Conservation (phyloP, 2,888 invertebrate genomes). For the Physocephala rufipes region DNA sequence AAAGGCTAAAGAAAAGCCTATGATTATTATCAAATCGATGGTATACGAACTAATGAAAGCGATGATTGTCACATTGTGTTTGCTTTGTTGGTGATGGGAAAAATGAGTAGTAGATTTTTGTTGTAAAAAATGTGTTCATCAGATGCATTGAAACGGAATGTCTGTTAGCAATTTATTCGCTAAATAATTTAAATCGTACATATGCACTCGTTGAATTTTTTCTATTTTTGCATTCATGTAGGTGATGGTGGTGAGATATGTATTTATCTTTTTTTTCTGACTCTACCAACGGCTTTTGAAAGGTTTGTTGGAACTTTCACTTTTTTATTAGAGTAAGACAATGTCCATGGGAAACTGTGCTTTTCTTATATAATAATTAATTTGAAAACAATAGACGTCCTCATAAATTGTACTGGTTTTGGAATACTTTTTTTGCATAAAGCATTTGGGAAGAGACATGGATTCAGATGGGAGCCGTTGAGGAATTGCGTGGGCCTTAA, state of each 20-base stretch:
- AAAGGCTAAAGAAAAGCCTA: constrained; percentile 2
- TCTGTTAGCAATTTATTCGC: constrained; percentile 18
- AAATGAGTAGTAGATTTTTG: neutral
- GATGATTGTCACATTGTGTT: constrained; percentile 19
- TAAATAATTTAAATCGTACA: constrained; percentile 23
- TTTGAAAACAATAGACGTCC: neutral
- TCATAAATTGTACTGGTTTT: neutral
- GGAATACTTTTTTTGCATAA: neutral
- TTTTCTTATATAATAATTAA: neutral
- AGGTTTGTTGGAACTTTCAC: constrained; percentile 9
- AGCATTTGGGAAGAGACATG: too few relatives aligned
- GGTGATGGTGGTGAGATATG: too few relatives aligned
- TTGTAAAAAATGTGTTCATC: neutral
- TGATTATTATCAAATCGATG: neutral
- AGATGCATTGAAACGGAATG: neutral
- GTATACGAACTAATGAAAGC: neutral
- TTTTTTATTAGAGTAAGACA: constrained; percentile 4
- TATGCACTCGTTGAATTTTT: neutral
- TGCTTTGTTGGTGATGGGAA: neutral
- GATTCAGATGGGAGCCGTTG: too few relatives aligned
- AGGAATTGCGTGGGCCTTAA: too few relatives aligned
- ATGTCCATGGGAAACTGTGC: neutral
- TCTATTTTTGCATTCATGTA: neutral
- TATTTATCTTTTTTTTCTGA: neutral
- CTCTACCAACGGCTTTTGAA: neutral